A percentile compares a stretch with the other conserved stretches of the same genome.
phyloP scores from a whole-genome alignment of 64 coral and sea anemone species.

The Orbicella faveolata region DNA sequence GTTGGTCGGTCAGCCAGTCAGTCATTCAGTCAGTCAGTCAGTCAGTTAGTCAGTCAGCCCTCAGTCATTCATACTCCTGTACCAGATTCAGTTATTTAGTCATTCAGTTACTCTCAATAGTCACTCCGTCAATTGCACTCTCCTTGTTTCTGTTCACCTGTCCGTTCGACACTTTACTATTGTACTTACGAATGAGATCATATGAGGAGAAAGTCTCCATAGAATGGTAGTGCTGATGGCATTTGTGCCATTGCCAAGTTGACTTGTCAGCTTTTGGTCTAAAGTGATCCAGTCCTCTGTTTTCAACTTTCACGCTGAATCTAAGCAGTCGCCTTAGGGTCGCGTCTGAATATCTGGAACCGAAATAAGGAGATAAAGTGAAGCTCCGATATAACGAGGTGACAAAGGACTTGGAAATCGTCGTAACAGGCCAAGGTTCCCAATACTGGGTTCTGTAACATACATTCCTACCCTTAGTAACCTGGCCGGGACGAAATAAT shows the following conservation, averaged over 20 bases:
- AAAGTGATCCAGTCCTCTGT: constrained; percentile 58
- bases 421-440: too few species aligned
- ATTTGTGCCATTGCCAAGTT: constrained; percentile 78
- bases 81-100: too few species aligned
- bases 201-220: constrained; percentile 89
- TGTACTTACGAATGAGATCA: constrained; percentile 74
- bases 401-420: too few species aligned
- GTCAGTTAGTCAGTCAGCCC: too few species aligned
- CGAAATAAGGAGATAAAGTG: not conserved
- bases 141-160: not conserved
- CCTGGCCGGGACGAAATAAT: not conserved
- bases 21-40: too few species aligned
- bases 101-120: too few species aligned
- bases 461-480: too few species aligned
- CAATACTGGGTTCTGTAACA: too few species aligned
- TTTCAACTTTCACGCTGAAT: constrained; percentile 52
- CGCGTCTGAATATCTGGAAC: not conserved
- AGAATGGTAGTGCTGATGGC: constrained; percentile 92
- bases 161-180: not conserved
- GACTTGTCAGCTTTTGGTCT: constrained; percentile 41
- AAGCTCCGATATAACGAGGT: too few species aligned
- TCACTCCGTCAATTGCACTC: too few species aligned
- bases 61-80: too few species aligned
- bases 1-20: too few species aligned
- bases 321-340: constrained; percentile 1